These are phyloP conservation scores for Calliphora vicina DNA, from an alignment of 1,140 invertebrate genomes.

Conservation along the genomic window DNA sequence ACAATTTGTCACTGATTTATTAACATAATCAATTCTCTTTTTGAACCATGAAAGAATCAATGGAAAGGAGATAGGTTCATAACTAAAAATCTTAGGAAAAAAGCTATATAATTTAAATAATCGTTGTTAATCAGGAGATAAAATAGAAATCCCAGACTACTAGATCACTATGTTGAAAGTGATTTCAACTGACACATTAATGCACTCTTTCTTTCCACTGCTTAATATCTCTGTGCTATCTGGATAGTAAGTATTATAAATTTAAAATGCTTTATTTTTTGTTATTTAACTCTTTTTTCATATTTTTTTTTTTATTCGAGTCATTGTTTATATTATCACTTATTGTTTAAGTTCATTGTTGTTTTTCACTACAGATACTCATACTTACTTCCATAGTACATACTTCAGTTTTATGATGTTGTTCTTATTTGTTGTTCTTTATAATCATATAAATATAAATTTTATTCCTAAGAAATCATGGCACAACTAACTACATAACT, in stretches of 20 bases:
- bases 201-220: neutral
- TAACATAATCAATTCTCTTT: too few species aligned
- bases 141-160: too few species aligned
- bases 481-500: neutral
- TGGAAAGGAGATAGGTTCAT: too few species aligned
- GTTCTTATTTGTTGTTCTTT: neutral
- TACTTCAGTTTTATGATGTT: neutral
- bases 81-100: too few species aligned
- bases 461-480: constrained; percentile 13
- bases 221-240: neutral
- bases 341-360: constrained; percentile 28
- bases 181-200: too few species aligned
- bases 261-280: neutral
- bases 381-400: too few species aligned
- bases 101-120: too few species aligned
- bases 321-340: constrained; percentile 26
- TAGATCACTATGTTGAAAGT: too few species aligned
- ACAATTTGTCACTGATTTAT: too few species aligned
- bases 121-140: too few species aligned
- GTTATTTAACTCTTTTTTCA: neutral
- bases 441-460: neutral
- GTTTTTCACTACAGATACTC: neutral
- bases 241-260: neutral
- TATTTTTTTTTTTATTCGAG: constrained; percentile 19
- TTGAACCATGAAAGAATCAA: too few species aligned